A percentile compares a stretch with the other conserved stretches of the same genome.
Evolutionary conservation across 2,888 invertebrate genomes (phyloP).

Genomic region (Drosophila hamatofila): DNA sequence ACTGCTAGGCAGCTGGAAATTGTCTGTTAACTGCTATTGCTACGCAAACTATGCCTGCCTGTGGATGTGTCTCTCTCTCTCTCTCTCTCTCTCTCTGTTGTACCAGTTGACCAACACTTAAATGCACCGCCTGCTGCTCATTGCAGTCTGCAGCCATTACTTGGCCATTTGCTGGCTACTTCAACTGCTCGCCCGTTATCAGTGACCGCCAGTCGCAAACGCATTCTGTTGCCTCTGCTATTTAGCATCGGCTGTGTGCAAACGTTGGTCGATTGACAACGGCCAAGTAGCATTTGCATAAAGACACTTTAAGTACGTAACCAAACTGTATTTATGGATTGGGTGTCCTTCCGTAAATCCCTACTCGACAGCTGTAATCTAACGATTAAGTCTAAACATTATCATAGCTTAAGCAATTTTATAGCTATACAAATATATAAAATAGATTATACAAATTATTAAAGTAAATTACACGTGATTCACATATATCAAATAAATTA

Average conservation of each 20-base stretch:
- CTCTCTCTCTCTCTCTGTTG: conserved; percentile 7
- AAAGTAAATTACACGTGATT: neutral
- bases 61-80: neutral
- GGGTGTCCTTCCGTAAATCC: no score
- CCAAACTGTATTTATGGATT: neutral
- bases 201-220: conserved; percentile 17
- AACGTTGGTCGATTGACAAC: conserved; percentile 5
- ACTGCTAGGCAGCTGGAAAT: conserved; percentile 53
- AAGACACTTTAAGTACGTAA: neutral
- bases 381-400: neutral
- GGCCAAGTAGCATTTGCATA: neutral
- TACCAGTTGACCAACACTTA: conserved; percentile 33
- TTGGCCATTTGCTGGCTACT: conserved; percentile 25
- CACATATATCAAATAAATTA: neutral
- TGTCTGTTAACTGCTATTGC: conserved; percentile 64
- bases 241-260: conserved; percentile 2
- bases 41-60: neutral
- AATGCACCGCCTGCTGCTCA: conserved; percentile 25
- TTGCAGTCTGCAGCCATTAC: conserved; percentile 23
- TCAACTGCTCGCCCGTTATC: conserved; percentile 49
- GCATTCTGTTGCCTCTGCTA: neutral
- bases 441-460: neutral
- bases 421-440: neutral
- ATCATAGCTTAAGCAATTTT: no score
- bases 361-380: neutral